These are phyloP conservation scores for Aradophagus sp. DNA, from an alignment of 1,140 invertebrate species.

Conservation along the genomic window DNA sequence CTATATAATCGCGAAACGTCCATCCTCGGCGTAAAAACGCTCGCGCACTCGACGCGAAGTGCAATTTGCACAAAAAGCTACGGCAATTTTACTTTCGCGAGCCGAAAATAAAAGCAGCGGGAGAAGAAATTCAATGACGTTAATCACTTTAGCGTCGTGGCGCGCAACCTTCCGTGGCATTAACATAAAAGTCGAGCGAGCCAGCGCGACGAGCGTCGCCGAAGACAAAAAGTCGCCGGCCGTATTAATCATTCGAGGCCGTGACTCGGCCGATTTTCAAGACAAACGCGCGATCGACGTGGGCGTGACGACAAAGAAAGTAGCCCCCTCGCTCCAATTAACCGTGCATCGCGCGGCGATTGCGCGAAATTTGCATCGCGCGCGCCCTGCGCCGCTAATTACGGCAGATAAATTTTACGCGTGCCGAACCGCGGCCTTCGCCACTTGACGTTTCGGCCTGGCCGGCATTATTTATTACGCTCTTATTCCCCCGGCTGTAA, in stretches of 20 bases:
- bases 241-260: conserved; percentile 25
- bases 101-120: too few relatives aligned
- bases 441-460: conserved; percentile 34
- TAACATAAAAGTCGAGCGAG: conserved; percentile 1
- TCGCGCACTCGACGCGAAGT: too few relatives aligned
- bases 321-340: conserved; percentile 49
- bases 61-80: too few relatives aligned
- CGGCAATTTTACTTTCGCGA: too few relatives aligned
- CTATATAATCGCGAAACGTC: too few relatives aligned
- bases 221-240: conserved; percentile 9
- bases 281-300: conserved; percentile 38
- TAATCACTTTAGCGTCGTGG: conserved; percentile 8
- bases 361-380: conserved; percentile 37
- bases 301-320: conserved; percentile 46
- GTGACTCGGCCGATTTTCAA: conserved; percentile 26
- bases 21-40: too few relatives aligned
- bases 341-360: conserved; percentile 27
- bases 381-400: conserved; percentile 38
- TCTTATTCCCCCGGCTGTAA: conserved; percentile 53
- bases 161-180: too few relatives aligned
- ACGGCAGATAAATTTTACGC: conserved; percentile 49
- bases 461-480: conserved; percentile 50
- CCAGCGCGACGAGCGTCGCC: not conserved
- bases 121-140: not conserved
- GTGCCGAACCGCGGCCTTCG: conserved; percentile 47